These are phyloP conservation scores for Steinernema carpocapsae DNA, from an alignment of 2,888 invertebrate species.

Conservation along the genomic window DNA sequence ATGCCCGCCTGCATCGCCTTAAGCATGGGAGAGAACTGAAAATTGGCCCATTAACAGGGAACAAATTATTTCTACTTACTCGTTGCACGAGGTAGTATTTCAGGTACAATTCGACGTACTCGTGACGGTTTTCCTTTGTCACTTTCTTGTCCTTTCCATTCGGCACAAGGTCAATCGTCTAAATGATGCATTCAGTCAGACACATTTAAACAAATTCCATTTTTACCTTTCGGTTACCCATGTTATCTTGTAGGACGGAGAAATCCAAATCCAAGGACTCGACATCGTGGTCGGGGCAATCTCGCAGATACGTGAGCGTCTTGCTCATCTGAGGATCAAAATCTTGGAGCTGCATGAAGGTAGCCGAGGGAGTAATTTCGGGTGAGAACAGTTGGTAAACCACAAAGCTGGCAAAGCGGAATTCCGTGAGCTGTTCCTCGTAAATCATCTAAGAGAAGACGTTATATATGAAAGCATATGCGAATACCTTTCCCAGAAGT, in stretches of 20 bases:
- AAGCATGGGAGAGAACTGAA: background rate
- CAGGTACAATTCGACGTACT: background rate
- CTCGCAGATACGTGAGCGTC: background rate
- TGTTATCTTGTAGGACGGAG: background rate
- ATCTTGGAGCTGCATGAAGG: background rate
- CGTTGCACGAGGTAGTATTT: background rate
- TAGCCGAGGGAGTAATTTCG: background rate
- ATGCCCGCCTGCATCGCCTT: conserved; percentile 85
- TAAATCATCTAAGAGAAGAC: conserved; percentile 78
- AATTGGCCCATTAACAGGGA: background rate
- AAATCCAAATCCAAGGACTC: background rate
- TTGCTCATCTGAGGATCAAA: conserved; percentile 5
- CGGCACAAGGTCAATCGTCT: background rate
- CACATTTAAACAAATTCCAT: background rate
- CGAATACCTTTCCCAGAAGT: conserved; percentile 83
- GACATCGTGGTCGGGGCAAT: background rate
- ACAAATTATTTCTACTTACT: background rate
- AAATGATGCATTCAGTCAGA: background rate
- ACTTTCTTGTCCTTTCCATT: background rate
- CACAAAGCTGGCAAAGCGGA: conserved; percentile 95
- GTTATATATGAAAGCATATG: background rate
- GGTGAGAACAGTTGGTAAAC: conserved; percentile 79
- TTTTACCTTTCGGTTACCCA: background rate
- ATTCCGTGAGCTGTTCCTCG: conserved; percentile 89
- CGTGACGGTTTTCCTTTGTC: background rate